A percentile compares a stretch with the other conserved stretches of the same genome.
These are phyloP conservation scores for Athalia cordata DNA, from an alignment of 2,888 invertebrate genomes.

Conservation along the genomic window DNA sequence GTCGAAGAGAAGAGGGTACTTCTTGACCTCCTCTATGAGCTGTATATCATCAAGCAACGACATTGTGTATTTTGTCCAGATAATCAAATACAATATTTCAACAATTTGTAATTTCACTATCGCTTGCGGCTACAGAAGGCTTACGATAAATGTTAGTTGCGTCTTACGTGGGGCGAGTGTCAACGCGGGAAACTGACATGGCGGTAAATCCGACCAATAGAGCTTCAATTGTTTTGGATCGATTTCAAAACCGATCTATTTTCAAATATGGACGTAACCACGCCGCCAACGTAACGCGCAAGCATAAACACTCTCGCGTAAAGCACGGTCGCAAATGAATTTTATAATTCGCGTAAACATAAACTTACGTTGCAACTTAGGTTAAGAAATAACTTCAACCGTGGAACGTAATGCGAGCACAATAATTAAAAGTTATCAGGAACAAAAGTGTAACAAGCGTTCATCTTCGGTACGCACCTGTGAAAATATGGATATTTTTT, in stretches of 20 bases:
- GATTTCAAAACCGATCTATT: neutral
- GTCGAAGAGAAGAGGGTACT: conserved; percentile 42
- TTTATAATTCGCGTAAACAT: neutral
- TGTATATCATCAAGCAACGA: conserved; percentile 45
- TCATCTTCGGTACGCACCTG: neutral
- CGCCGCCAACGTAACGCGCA: conserved; percentile 10
- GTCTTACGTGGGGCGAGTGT: conserved; percentile 29
- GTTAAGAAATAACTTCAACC: neutral
- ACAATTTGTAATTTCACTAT: neutral
- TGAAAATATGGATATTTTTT: neutral
- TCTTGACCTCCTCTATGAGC: conserved; percentile 46
- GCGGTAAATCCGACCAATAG: conserved; percentile 25
- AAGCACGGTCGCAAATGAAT: neutral
- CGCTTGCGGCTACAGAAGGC: conserved; percentile 20
- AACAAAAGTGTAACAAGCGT: neutral
- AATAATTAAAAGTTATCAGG: neutral
- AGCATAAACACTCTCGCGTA: conserved; percentile 20
- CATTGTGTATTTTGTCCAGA: conserved; percentile 6
- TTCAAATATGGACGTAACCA: conserved; percentile 23
- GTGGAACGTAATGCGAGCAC: neutral
- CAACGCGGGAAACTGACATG: conserved; percentile 41
- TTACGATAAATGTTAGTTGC: conserved; percentile 14
- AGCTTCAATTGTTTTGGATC: conserved; percentile 8
- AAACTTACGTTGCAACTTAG: neutral
- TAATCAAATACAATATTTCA: neutral